A percentile compares a stretch with the other conserved stretches of the same genome.
These are phyloP conservation scores for Norana najaformis DNA, from an alignment of 2,888 invertebrate genomes.

Conservation along the genomic window DNA sequence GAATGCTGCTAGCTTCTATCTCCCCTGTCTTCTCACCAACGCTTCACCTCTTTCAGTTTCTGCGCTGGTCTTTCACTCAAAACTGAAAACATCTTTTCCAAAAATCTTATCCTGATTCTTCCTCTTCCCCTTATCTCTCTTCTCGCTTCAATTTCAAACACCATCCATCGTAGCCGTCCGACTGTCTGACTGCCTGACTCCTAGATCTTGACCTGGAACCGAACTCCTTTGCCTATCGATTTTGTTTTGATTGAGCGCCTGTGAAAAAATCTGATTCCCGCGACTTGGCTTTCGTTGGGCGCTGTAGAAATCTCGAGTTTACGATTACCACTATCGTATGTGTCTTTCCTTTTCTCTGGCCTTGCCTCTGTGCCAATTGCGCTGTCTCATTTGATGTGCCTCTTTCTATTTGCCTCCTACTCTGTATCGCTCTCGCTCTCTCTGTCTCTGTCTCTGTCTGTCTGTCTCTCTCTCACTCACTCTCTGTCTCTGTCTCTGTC, in stretches of 20 bases:
- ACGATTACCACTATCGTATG: no score
- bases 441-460: background rate
- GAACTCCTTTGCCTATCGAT: background rate
- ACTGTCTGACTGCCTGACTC: background rate
- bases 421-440: background rate
- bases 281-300: background rate
- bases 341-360: no score
- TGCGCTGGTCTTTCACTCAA: no score
- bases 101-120: background rate
- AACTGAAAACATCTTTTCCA: background rate
- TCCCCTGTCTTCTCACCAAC: no score
- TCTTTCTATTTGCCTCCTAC: background rate
- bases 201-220: background rate
- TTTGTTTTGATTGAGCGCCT: background rate
- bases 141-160: background rate
- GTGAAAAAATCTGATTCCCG: background rate
- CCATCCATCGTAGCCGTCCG: background rate
- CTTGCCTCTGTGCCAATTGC: background rate
- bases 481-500: conserved; percentile 25
- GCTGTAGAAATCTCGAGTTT: background rate
- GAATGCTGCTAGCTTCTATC: no score
- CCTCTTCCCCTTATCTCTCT: background rate
- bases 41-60: background rate
- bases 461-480: conserved; percentile 30
- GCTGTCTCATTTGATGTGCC: background rate